Base-by-base conservation (phyloP, 1,140 invertebrate species). In the Hormaphis cornu region DNA sequence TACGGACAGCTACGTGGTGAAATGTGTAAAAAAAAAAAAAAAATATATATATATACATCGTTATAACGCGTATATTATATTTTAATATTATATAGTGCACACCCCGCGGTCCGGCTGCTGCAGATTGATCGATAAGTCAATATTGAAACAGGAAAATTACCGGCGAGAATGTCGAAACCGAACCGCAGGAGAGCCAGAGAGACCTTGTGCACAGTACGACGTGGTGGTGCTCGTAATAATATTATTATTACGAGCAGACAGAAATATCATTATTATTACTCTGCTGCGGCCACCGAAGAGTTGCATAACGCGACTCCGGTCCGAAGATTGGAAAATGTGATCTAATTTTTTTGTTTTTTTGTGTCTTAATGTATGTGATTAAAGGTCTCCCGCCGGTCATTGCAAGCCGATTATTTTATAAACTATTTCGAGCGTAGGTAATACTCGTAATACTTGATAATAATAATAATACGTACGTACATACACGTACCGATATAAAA, bases 261-360 rank as follows among this genome's bases (percentile, higher is more conserved):
- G 44, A 66, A 66, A 66, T 66, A 66, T 66, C 44, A 66, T 66
- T 66, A 66, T 66, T 66, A 46, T 35, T 20, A n/a, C n/a, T n/a
- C n/a, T n/a, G n/a, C n/a, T n/a, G n/a, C n/a, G n/a, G n/a, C n/a
- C n/a, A n/a, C n/a, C n/a, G n/a, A n/a, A n/a, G n/a, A n/a, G 14
- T 66, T 66, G 18, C 44, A 48, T 48, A 66, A 66, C 28, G n/a
- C n/a, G n/a, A n/a, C n/a, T n/a, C 5, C 18, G 26, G 28, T 22
- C 28, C 28, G 35, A 46, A 50, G 61, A 66, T 66, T 66, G 61
- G 44, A 66, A 66, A 66, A 66, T 66, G 20, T 66, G 61, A 66
- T 66, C 61, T 66, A 66, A 50, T 66, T 66, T 66, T n/a, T 56
- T 58, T 58, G n/a, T n/a, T n/a, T n/a, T n/a, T n/a, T n/a, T n/a